Percentiles rank a stretch among this genome's conserved stretches.
phyloP scores from a whole-genome alignment of 2,888 invertebrate genomes.

The Liodrosophila aerea region DNA sequence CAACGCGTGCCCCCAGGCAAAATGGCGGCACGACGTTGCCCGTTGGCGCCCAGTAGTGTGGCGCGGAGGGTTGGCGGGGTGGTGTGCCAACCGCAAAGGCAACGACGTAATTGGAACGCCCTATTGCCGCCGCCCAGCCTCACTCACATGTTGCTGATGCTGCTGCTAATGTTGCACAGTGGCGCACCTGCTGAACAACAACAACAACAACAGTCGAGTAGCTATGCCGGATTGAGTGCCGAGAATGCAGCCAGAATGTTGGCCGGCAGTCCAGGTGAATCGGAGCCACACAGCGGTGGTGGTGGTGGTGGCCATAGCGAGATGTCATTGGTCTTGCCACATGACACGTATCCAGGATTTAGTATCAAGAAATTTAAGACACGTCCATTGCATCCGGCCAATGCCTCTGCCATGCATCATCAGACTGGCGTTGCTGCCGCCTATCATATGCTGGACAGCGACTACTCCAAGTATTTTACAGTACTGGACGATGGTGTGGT shows the following conservation, averaged over 20 bases:
- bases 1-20: conserved; percentile 70
- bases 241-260: conserved; percentile 78
- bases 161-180: conserved; percentile 11
- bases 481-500: conserved; percentile 93
- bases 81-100: conserved; percentile 32
- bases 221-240: conserved; percentile 67
- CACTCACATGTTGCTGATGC: conserved; percentile 26
- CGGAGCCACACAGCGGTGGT: conserved; percentile 32
- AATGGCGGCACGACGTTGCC: conserved; percentile 79
- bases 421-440: conserved; percentile 65
- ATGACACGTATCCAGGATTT: conserved; percentile 94
- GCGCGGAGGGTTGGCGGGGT: too few species aligned
- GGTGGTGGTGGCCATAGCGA: conserved; percentile 60
- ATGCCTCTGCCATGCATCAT: background rate
- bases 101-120: conserved; percentile 26
- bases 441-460: conserved; percentile 89
- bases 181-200: conserved; percentile 5
- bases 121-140: conserved; percentile 16
- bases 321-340: conserved; percentile 87
- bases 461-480: conserved; percentile 92
- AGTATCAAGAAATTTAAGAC: conserved; percentile 90
- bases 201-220: conserved; percentile 23
- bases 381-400: conserved; percentile 58
- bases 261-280: conserved; percentile 67
- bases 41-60: conserved; percentile 48